Conservation (phyloP, 2,888 invertebrate genomes). For the Xestia c-nigrum region DNA sequence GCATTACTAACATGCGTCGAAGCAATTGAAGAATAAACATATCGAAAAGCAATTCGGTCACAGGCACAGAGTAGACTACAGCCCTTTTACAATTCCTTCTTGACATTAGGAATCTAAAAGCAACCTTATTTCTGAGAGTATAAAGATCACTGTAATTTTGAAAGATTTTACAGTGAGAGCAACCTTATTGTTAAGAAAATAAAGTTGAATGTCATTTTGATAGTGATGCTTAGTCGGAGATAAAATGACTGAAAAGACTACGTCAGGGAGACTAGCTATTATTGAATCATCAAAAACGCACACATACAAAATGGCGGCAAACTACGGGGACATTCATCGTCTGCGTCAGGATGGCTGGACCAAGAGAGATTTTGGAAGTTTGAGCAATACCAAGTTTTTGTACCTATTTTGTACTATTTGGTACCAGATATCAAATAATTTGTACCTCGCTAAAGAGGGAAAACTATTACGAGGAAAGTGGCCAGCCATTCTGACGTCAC, state of each 20-base stretch:
- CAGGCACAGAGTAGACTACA: conserved; percentile 5
- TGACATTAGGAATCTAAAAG: not conserved
- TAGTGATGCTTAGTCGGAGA: not conserved
- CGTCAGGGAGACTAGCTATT: conserved; percentile 14
- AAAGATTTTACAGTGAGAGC: not conserved
- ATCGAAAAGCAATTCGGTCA: conserved; percentile 11
- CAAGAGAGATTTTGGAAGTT: too few species aligned
- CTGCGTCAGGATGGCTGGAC: too few species aligned
- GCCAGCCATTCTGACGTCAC: too few species aligned
- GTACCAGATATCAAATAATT: too few species aligned
- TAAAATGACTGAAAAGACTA: not conserved
- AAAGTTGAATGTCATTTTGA: not conserved
- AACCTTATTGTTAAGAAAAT: not conserved
- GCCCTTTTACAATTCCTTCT: not conserved
- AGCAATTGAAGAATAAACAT: conserved; percentile 32
- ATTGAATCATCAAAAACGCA: conserved; percentile 1
- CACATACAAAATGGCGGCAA: not conserved
- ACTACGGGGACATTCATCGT: not conserved
- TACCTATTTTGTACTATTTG: too few species aligned
- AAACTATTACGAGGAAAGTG: too few species aligned
- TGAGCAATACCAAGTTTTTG: too few species aligned
- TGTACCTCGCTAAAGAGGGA: too few species aligned
- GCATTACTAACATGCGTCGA: conserved; percentile 17
- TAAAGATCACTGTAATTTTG: not conserved
- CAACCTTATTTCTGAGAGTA: not conserved